Percentiles rank a stretch among this genome's conserved stretches.
Evolutionary conservation across 2,113 vertebrate species (phyloP).

Genomic region (Gobius niger): DNA sequence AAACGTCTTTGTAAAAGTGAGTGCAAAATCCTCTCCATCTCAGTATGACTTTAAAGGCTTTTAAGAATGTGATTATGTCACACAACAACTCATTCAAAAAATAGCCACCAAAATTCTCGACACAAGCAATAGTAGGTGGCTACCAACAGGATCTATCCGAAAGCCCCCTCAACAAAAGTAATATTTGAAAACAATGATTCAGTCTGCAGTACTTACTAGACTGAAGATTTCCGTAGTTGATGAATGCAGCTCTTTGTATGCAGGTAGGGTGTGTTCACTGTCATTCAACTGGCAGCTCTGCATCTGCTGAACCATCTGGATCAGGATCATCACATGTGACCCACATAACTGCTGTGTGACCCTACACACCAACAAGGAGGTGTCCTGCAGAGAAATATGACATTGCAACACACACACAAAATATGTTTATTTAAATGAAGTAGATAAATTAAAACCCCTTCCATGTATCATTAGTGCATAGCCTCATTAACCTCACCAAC

Average conservation of each 20-base stretch:
- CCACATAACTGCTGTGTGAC: conserved; percentile 59
- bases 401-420: background rate
- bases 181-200: background rate
- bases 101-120: too few species aligned
- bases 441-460: too few species aligned
- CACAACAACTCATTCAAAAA: too few species aligned
- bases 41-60: too few species aligned
- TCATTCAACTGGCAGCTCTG: conserved; percentile 58
- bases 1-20: too few species aligned
- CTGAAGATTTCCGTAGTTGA: conserved; percentile 19
- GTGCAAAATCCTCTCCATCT: too few species aligned
- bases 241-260: conserved; percentile 41
- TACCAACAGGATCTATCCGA: too few species aligned
- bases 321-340: conserved; percentile 61
- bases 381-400: background rate
- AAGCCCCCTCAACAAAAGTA: background rate
- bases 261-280: conserved; percentile 47
- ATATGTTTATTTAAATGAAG: background rate
- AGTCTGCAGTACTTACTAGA: background rate
- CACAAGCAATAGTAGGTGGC: background rate
- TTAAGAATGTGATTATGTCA: too few species aligned
- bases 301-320: conserved; percentile 74
- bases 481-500: too few species aligned
- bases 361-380: conserved; percentile 22
- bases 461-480: too few species aligned